These are phyloP conservation scores for Cynaeus angustus DNA, from an alignment of 2,888 invertebrate species.

Conservation along the genomic window DNA sequence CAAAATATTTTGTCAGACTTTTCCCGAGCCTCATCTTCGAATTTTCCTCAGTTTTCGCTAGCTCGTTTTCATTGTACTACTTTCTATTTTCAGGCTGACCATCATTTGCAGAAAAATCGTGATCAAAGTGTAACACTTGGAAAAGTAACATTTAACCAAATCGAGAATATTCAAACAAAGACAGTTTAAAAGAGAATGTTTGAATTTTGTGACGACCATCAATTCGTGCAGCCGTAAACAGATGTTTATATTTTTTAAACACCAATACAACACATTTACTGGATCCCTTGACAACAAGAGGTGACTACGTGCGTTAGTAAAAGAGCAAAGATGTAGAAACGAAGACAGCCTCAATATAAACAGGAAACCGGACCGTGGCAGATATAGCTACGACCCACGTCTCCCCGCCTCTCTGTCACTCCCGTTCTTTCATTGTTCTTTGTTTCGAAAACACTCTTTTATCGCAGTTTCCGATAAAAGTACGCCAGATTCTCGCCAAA, in stretches of 20 bases:
- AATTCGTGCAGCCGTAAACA: constrained; percentile 30
- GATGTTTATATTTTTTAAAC: constrained; percentile 42
- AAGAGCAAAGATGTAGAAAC: constrained; percentile 1
- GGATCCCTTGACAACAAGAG: constrained; percentile 36
- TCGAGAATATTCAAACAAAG: too few species aligned
- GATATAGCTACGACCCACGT: constrained; percentile 10
- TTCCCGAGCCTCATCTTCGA: too few species aligned
- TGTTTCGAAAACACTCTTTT: constrained; percentile 50
- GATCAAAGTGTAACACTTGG: background rate
- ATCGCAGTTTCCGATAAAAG: background rate
- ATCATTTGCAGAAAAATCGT: background rate
- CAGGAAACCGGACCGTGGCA: constrained; percentile 41
- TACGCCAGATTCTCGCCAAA: background rate
- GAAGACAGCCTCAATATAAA: constrained; percentile 30
- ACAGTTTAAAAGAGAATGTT: constrained; percentile 1
- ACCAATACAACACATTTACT: constrained; percentile 24
- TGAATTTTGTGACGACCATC: constrained; percentile 7
- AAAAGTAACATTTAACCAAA: too few species aligned
- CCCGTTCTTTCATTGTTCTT: constrained; percentile 56
- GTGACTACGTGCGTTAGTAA: constrained; percentile 30
- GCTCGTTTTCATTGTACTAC: constrained; percentile 1
- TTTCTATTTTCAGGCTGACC: background rate
- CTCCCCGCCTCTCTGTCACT: constrained; percentile 28
- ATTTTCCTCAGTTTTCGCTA: too few species aligned
- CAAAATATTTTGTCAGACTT: too few species aligned